These are phyloP conservation scores for Mustela lutreola DNA, from an alignment of 2,113 vertebrate species.

Conservation along the genomic window DNA sequence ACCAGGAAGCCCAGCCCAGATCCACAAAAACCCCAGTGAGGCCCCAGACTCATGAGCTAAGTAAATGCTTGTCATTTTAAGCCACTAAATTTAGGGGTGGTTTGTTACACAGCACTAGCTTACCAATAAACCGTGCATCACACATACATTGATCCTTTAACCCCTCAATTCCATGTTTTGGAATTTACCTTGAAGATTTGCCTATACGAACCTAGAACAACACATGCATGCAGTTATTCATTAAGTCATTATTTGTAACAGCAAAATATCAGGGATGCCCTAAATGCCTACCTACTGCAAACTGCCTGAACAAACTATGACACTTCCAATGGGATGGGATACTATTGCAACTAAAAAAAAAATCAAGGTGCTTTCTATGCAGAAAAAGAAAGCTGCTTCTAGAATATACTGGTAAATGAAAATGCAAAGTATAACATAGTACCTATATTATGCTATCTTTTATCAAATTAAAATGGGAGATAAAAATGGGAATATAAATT, in stretches of 20 bases:
- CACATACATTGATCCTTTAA: neutral
- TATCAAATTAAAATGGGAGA: neutral
- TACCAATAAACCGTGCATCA: neutral
- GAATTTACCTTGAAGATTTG: neutral
- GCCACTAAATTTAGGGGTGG: neutral
- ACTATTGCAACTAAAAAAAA: neutral
- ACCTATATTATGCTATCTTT: neutral
- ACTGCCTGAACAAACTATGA: neutral
- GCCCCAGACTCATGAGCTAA: neutral
- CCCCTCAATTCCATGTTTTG: neutral
- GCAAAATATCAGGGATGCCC: neutral
- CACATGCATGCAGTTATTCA: neutral
- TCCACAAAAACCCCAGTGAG: neutral
- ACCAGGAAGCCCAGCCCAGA: neutral
- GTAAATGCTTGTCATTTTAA: neutral
- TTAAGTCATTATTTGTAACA: neutral
- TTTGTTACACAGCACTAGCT: conserved; percentile 27
- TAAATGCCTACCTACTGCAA: neutral
- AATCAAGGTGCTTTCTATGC: neutral
- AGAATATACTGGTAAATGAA: neutral
- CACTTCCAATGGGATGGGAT: neutral
- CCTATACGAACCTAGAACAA: neutral
- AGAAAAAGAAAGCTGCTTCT: neutral
- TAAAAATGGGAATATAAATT: neutral
- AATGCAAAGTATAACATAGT: neutral